Evolutionary conservation across 2,888 invertebrate species (phyloP).

Genomic region (Maniola hyperantus): DNA sequence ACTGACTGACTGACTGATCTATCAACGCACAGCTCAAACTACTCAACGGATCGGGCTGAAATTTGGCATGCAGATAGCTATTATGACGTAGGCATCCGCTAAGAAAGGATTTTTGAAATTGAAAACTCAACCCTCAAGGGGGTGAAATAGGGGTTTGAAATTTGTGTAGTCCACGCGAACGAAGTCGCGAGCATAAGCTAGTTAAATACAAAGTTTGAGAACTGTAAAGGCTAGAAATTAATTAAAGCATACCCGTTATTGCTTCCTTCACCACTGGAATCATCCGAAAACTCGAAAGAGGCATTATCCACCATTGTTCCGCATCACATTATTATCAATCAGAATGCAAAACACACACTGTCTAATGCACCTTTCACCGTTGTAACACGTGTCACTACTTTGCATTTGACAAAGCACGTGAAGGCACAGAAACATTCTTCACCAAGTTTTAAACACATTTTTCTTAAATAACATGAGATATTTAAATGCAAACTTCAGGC

Average conservation of each 20-base stretch:
- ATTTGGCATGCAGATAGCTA: no score
- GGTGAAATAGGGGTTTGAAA: no score
- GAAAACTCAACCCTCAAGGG: no score
- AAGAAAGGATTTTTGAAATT: no score
- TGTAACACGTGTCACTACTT: slow-evolving; percentile 27
- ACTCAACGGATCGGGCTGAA: no score
- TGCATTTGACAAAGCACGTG: slow-evolving; percentile 25
- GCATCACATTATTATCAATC: slow-evolving; percentile 44
- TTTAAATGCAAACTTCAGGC: slow-evolving; percentile 15
- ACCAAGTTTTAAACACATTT: slow-evolving; percentile 18
- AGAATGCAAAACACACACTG: slow-evolving; percentile 42
- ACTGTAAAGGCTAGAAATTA: background rate
- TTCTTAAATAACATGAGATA: background rate
- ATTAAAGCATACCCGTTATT: slow-evolving; percentile 57
- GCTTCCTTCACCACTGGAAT: slow-evolving; percentile 64
- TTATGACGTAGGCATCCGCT: no score
- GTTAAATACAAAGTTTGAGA: background rate
- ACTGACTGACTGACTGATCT: no score
- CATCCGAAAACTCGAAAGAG: slow-evolving; percentile 73
- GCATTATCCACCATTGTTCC: slow-evolving; percentile 74
- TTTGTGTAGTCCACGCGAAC: no score
- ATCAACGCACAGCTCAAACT: no score
- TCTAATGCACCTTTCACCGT: slow-evolving; percentile 28
- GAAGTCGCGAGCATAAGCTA: no score
- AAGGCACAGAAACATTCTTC: slow-evolving; percentile 18